Percentiles rank a stretch among this genome's conserved stretches.
These are phyloP conservation scores for Psophia crepitans DNA, from an alignment of 2,113 vertebrate species.

Conservation along the genomic window DNA sequence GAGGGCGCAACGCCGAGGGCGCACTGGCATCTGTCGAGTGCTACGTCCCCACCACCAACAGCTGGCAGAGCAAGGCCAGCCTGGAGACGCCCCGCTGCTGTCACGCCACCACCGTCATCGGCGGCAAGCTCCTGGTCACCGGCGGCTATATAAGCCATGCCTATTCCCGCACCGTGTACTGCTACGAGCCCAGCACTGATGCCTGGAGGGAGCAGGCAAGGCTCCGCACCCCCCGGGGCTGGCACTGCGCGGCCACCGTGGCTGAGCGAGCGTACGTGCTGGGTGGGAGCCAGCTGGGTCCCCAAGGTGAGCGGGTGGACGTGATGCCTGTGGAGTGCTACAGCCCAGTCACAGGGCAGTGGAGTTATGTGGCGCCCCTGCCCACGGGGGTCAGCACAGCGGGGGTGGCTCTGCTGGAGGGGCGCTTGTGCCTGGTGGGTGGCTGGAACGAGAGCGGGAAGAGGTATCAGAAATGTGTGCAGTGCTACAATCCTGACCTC, in stretches of 20 bases:
- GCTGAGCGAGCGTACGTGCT: constrained; percentile 75
- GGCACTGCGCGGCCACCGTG: constrained; percentile 77
- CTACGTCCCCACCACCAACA: constrained; percentile 81
- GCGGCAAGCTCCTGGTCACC: constrained; percentile 78
- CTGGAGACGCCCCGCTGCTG: constrained; percentile 84
- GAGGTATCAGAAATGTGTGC: constrained; percentile 79
- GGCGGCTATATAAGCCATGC: constrained; percentile 83
- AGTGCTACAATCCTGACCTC: constrained; percentile 77
- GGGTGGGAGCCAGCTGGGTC: constrained; percentile 82
- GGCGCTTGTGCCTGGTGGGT: constrained; percentile 76
- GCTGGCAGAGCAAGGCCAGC: constrained; percentile 77
- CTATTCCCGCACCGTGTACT: constrained; percentile 77
- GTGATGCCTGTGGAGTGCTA: constrained; percentile 79
- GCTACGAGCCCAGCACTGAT: constrained; percentile 72
- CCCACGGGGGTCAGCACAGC: constrained; percentile 80
- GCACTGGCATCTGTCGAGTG: constrained; percentile 78
- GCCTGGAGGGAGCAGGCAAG: constrained; percentile 72
- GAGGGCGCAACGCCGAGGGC: constrained; percentile 79
- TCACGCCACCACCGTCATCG: constrained; percentile 76
- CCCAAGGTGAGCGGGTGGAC: constrained; percentile 77
- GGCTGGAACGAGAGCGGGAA: constrained; percentile 85
- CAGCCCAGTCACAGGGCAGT: constrained; percentile 59
- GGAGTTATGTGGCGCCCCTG: constrained; percentile 74
- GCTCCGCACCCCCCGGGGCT: constrained; percentile 79
- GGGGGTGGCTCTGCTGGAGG: constrained; percentile 70